phyloP scores from a whole-genome alignment of 2,797 vertebrate species.

The Microchirus variegatus region DNA sequence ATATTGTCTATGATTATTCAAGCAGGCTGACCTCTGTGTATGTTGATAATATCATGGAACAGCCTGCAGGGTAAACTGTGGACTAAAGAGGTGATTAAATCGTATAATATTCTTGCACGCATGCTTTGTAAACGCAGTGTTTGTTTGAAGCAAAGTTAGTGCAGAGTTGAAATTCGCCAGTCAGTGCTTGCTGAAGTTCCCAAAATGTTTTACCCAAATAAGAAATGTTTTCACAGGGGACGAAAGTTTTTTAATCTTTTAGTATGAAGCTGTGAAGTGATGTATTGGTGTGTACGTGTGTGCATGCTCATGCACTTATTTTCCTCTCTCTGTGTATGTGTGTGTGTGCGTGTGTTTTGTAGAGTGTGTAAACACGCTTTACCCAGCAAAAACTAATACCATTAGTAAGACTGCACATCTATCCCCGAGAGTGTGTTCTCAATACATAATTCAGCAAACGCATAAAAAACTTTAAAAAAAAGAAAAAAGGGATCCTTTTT shows the following conservation, averaged over 20 bases:
- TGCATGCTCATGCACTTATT: background rate
- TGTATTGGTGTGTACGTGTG: conserved; percentile 3
- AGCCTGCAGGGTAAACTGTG: background rate
- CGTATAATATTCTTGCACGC: no score
- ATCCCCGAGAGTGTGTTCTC: conserved; percentile 58
- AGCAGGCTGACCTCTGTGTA: conserved; percentile 28
- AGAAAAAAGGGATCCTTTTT: conserved; percentile 41
- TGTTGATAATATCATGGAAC: background rate
- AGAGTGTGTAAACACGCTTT: conserved; percentile 40
- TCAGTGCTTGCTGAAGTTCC: conserved; percentile 11
- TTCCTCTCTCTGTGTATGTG: conserved; percentile 7
- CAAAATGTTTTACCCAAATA: conserved; percentile 13
- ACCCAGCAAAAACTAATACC: conserved; percentile 53
- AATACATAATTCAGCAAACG: conserved; percentile 71
- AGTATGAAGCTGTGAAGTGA: conserved; percentile 10
- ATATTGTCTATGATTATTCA: conserved; percentile 42
- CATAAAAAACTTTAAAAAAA: conserved; percentile 46
- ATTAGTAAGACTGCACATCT: conserved; percentile 52
- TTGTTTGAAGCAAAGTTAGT: conserved; percentile 21
- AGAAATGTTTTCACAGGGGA: conserved; percentile 31
- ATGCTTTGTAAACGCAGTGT: conserved; percentile 3
- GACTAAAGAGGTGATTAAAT: background rate
- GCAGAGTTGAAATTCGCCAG: conserved; percentile 12
- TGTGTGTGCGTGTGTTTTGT: conserved; percentile 7
- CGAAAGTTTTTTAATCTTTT: conserved; percentile 35